Base-by-base conservation (phyloP, 2,113 vertebrate genomes). In the Antennarius striatus region DNA sequence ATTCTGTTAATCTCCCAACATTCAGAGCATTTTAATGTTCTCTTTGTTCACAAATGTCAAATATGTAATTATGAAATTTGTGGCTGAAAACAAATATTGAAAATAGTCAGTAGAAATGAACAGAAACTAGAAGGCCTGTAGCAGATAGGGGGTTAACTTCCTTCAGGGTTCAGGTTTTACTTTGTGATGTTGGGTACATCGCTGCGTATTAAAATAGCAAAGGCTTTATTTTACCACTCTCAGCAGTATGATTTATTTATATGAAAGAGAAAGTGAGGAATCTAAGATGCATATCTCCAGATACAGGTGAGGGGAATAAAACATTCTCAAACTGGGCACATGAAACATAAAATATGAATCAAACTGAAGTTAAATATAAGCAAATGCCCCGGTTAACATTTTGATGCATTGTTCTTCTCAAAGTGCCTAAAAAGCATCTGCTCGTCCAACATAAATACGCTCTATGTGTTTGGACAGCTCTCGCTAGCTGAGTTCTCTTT, bases 211-310 rank as follows among this genome's bases (percentile, higher is more conserved):
- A 54, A 86, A 89, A 89, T 86, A 88, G 78, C 52, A 45, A 4
- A 56, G 13, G 40, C 39, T 78, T 81, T 81, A 69, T 85, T 81
- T 69, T 17, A 74, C 65, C 16, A 49, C 82, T 77, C 65, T 80
- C 54, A 68, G 40, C 48, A 55, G 58, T 17, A 80, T 89, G 29
- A 87, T 81, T 91, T 87, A 91, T 91, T 90, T 47, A 90, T 84
- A 64, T 40, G 22, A 15, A 68, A 50, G 55, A 71, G 60, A 75
- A 77, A 45, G 78, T 56, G 77, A 68, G 80, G 81, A 87, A 56
- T 85, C 59, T 73, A 56, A 56, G 56, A 79, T 54, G 42, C 49
- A 13, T 65, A 12, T 3, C 16, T 81, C 54, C 53, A 50, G 72
- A 61, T 66, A 64, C 50, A 73, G 63, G 69, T 54, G 66, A 75